Percentiles rank a stretch among this genome's conserved stretches.
Conservation (phyloP, 2,797 vertebrate genomes). For the Gymnothorax reevesii region DNA sequence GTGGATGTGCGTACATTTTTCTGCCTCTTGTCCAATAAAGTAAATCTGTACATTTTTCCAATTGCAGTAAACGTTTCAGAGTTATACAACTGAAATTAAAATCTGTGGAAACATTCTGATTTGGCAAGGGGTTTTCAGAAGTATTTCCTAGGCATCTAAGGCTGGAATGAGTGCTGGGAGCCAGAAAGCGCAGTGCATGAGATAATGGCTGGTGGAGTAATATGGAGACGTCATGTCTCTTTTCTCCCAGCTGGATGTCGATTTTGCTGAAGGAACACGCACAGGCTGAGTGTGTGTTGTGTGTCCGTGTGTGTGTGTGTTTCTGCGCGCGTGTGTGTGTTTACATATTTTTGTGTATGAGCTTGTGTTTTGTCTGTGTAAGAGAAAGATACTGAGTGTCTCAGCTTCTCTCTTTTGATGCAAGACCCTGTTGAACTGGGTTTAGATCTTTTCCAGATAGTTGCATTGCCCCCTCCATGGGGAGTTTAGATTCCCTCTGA, state of each 20-base stretch:
- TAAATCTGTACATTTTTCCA: not conserved
- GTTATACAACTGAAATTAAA: not conserved
- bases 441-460: conserved; percentile 55
- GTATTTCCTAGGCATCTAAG: not conserved
- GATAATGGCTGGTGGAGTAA: conserved; percentile 66
- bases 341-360: not conserved
- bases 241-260: conserved; percentile 53
- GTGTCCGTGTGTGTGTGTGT: not conserved
- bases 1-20: too few species aligned
- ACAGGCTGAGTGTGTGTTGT: conserved; percentile 27
- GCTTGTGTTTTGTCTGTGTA: not conserved
- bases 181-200: conserved; percentile 50
- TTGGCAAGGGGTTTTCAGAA: not conserved
- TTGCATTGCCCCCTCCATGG: conserved; percentile 60
- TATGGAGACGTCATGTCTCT: conserved; percentile 41
- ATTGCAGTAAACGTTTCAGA: not conserved
- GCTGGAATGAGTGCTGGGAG: not conserved
- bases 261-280: conserved; percentile 42
- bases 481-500: conserved; percentile 54
- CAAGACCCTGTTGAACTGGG: conserved; percentile 28
- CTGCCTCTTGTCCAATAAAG: too few species aligned
- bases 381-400: not conserved
- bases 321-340: not conserved
- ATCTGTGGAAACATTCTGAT: not conserved
- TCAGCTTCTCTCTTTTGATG: not conserved